These are phyloP conservation scores for Patella pellucida DNA, from an alignment of 2,888 invertebrate genomes.

Conservation along the genomic window DNA sequence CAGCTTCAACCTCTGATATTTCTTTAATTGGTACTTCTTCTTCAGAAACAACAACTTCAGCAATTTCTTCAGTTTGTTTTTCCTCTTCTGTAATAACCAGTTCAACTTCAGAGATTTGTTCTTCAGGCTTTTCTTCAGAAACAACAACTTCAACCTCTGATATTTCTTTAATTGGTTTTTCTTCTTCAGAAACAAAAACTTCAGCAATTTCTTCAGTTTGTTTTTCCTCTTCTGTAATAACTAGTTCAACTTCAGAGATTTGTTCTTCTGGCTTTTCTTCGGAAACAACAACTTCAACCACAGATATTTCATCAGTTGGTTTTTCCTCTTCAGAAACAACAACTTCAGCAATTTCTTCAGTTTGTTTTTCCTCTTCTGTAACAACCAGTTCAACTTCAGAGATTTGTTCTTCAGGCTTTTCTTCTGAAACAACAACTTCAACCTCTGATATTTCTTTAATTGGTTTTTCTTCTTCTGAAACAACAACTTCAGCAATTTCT, in stretches of 20 bases:
- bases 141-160: constrained; percentile 6
- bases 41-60: constrained; percentile 18
- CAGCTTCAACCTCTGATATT: constrained; percentile 20
- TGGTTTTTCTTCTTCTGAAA: constrained; percentile 11
- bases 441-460: background rate
- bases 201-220: background rate
- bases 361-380: constrained; percentile 16
- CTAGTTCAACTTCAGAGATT: background rate
- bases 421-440: background rate
- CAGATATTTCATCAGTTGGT: constrained; percentile 2
- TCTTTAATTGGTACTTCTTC: constrained; percentile 8
- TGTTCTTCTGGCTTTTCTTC: constrained; percentile 2
- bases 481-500: constrained; percentile 20
- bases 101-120: constrained; percentile 18
- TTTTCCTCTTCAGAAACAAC: background rate
- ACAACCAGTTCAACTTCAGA: constrained; percentile 20
- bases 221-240: background rate
- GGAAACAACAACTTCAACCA: background rate
- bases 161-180: constrained; percentile 7
- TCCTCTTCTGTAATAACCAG: constrained; percentile 17
- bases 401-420: constrained; percentile 13
- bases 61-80: constrained; percentile 9
- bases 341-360: constrained; percentile 19
- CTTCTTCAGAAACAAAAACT: constrained; percentile 3
- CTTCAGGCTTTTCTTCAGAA: constrained; percentile 13